Conservation (phyloP, 1,140 invertebrate species). For the Vollenhovia emeryi region DNA sequence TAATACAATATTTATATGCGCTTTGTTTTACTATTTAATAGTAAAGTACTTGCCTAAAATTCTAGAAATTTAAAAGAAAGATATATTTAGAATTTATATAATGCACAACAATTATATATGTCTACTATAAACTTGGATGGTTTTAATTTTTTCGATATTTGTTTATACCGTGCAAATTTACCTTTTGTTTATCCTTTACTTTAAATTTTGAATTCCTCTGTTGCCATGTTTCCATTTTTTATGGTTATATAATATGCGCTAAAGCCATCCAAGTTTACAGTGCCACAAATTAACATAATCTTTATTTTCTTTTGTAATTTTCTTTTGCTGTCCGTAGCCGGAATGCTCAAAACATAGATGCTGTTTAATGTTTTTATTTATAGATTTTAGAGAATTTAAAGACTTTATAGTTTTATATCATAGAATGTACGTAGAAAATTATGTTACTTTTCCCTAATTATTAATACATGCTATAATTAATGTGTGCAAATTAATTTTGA, state of each 20-base stretch:
- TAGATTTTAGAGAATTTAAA: no score
- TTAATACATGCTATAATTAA: not conserved
- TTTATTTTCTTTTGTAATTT: not conserved
- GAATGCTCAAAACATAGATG: not conserved
- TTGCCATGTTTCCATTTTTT: no score
- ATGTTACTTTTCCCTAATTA: not conserved
- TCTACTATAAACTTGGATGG: no score
- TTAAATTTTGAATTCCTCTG: no score
- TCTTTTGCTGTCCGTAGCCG: not conserved
- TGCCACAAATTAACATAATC: not conserved
- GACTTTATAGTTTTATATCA: constrained; percentile 13
- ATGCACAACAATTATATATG: no score
- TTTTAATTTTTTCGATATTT: no score
- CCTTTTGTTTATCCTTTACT: no score
- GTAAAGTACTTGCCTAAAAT: no score
- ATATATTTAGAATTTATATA: not conserved
- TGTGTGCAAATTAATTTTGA: constrained; percentile 24
- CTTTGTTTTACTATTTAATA: constrained; percentile 28
- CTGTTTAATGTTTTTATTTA: not conserved
- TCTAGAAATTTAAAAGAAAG: no score
- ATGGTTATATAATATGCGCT: no score
- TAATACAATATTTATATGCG: not conserved
- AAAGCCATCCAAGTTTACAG: no score
- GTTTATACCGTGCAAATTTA: no score
- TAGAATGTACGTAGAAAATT: not conserved